These are phyloP conservation scores for Glomeris marginata DNA, from an alignment of 2,888 invertebrate species.

Conservation along the genomic window DNA sequence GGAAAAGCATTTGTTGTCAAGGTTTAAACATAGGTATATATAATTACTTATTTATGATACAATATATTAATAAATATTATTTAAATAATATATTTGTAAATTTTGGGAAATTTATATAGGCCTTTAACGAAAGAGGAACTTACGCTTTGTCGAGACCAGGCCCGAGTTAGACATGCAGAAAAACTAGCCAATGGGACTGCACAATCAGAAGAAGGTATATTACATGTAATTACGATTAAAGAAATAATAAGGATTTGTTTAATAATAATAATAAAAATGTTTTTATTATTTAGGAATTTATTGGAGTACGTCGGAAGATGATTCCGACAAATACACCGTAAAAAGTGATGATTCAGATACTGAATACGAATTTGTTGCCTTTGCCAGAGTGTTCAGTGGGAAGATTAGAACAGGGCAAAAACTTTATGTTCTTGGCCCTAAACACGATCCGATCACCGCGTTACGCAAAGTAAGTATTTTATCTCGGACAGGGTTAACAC, in stretches of 20 bases:
- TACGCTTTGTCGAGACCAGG: slow-evolving; percentile 47
- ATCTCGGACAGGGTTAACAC: too few relatives aligned
- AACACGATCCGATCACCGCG: slow-evolving; percentile 59
- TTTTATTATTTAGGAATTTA: too few relatives aligned
- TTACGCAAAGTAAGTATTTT: slow-evolving; percentile 22
- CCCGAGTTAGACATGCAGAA: slow-evolving; percentile 48
- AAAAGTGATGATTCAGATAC: slow-evolving; percentile 7
- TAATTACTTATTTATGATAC: too few relatives aligned
- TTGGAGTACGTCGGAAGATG: neutral
- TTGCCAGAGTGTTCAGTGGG: slow-evolving; percentile 87
- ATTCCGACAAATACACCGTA: neutral
- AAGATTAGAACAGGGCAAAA: slow-evolving; percentile 56
- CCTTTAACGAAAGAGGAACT: slow-evolving; percentile 60
- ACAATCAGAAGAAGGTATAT: too few relatives aligned
- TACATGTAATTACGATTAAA: too few relatives aligned
- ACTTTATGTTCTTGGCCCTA: slow-evolving; percentile 70
- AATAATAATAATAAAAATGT: too few relatives aligned
- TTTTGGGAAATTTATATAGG: slow-evolving; percentile 32
- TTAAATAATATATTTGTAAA: neutral
- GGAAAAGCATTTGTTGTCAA: slow-evolving; percentile 55
- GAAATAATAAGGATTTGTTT: too few relatives aligned
- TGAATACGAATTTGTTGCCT: slow-evolving; percentile 59
- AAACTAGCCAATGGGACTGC: slow-evolving; percentile 24
- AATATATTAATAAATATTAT: too few relatives aligned
- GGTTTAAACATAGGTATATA: slow-evolving; percentile 25